phyloP scores from a whole-genome alignment of 2,113 vertebrate genomes.

The Protomyctophum bolini region DNA sequence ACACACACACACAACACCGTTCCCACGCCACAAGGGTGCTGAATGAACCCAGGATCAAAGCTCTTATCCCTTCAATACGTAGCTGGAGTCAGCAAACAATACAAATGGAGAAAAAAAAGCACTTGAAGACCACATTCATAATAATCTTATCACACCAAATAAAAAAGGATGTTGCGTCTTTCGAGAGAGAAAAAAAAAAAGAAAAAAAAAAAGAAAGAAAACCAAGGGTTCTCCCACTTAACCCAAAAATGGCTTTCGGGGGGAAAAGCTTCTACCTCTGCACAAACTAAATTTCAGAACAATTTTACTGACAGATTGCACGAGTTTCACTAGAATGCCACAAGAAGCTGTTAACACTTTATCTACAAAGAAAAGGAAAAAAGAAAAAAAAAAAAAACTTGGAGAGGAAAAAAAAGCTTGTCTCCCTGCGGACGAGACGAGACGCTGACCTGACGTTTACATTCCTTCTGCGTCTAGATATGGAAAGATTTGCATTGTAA shows the following conservation, averaged over 20 bases:
- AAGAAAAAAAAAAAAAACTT: too few species aligned
- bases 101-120: slow-evolving; percentile 60
- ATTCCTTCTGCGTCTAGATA: slow-evolving; percentile 82
- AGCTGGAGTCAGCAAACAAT: slow-evolving; percentile 89
- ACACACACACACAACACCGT: slow-evolving; percentile 79
- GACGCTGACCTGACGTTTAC: slow-evolving; percentile 85
- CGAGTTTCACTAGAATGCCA: slow-evolving; percentile 89
- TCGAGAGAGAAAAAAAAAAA: slow-evolving; percentile 77
- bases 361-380: slow-evolving; percentile 58
- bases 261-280: slow-evolving; percentile 99
- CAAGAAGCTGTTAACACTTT: slow-evolving; percentile 89
- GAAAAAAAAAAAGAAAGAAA: slow-evolving; percentile 46
- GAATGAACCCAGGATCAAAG: slow-evolving; percentile 88
- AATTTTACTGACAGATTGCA: slow-evolving; percentile 92
- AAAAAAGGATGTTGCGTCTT: slow-evolving; percentile 91
- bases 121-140: slow-evolving; percentile 92
- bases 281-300: slow-evolving; percentile 92
- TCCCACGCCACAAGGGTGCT: slow-evolving; percentile 82
- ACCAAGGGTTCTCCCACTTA: slow-evolving; percentile 92
- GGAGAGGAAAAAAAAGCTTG: slow-evolving; percentile 66
- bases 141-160: slow-evolving; percentile 98
- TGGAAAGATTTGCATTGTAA: slow-evolving; percentile 87
- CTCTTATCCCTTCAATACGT: slow-evolving; percentile 87
- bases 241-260: slow-evolving; percentile 97
- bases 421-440: slow-evolving; percentile 90